Evolutionary conservation across 2,797 vertebrate genomes (phyloP).

Genomic region (Glyptemys insculpta): DNA sequence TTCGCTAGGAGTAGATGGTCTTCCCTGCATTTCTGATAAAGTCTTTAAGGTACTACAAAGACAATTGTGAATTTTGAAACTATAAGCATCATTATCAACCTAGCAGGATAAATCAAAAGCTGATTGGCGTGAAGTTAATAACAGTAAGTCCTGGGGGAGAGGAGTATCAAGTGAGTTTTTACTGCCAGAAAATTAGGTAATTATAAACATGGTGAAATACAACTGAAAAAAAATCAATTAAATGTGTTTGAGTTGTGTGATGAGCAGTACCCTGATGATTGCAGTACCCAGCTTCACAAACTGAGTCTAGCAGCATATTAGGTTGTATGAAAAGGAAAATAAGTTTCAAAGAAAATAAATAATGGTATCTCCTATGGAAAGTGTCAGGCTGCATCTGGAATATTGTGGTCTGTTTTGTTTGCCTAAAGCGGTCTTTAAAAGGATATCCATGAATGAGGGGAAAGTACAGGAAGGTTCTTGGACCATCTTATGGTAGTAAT

Average conservation of each 20-base stretch:
- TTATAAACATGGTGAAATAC: neutral
- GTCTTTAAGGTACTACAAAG: neutral
- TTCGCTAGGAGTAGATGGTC: neutral
- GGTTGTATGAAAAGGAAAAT: neutral
- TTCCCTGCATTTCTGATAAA: neutral
- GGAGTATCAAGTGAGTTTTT: neutral
- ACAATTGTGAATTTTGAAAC: neutral
- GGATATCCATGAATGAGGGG: neutral
- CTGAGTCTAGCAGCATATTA: neutral
- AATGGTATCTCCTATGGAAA: neutral
- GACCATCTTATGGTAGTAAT: neutral
- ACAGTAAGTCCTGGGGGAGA: neutral
- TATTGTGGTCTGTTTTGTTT: neutral
- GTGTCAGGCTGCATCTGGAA: neutral
- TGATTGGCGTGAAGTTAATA: neutral
- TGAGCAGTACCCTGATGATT: neutral
- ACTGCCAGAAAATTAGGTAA: neutral
- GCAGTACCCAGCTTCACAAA: neutral
- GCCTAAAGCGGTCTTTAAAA: neutral
- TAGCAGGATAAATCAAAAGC: neutral
- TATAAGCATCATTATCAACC: neutral
- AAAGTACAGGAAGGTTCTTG: neutral
- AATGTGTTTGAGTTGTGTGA: neutral
- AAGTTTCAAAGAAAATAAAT: neutral
- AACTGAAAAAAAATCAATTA: neutral